Evolutionary conservation across 2,113 vertebrate genomes (phyloP), one percentile per base, ranked within the genome.

Genomic region (Meriones unguiculatus): DNA sequence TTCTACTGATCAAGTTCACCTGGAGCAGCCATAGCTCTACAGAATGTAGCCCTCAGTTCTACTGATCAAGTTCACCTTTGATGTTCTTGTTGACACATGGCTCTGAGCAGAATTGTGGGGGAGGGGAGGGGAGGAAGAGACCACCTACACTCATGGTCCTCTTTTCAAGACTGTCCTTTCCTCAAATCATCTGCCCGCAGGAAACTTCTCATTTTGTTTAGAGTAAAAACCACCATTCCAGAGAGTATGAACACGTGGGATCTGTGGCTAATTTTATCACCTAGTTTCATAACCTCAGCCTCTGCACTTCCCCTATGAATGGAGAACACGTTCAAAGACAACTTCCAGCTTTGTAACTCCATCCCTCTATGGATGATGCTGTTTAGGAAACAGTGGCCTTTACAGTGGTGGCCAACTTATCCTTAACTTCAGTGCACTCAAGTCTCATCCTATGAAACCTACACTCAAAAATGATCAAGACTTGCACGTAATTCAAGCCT

Each of bases 61-160:
- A 87, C 78, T 94, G 94, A 96, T 84, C 38, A 87, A 46, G 3
- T 69, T 13, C 50, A 70, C 54, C 92, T 90, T 41, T 93, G 90
- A 94, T 89, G 80, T 93, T 97, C 70, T 95, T 46, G 91, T 91
- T 92, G 90, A 67, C 35, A 91, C 35, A 32, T 7, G 54, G 41
- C 52, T 50, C 46, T 13, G 25, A 96, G 84, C 69, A 93, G 50
- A 94, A 84, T 87, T 59, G 15, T 22, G 50, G 41, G 94, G 7
- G 30, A 13, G 25, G 2, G 9, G 24, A 6, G 10, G 5, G 46
- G 72, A 86, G 64, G 7, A 87, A n/a, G 50, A 41, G 32, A 52
- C 5, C 57, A 41, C 59, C 6, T 50, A 52, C 14, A 50, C 4
- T 52, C 7, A 32, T n/a, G 22, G 0, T 77, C 15, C 25, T 78